A percentile compares a stretch with the other conserved stretches of the same genome.
These are phyloP conservation scores for Okamejei kenojei DNA, from an alignment of 2,797 vertebrate species.

Conservation along the genomic window DNA sequence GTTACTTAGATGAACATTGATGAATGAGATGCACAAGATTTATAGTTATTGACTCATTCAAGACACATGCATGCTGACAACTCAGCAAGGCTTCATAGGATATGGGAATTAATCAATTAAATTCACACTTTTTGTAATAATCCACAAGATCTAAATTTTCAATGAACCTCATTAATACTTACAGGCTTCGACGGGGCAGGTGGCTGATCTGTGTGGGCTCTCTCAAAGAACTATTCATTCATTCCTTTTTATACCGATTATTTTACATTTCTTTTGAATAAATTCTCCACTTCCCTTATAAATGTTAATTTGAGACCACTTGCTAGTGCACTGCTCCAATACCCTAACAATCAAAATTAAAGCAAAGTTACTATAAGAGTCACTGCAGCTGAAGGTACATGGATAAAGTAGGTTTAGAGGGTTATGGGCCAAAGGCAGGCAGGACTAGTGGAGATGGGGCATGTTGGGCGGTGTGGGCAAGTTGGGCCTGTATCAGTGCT, in stretches of 20 bases:
- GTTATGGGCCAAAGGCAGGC: no score
- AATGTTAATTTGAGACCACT: neutral
- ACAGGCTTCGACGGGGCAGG: neutral
- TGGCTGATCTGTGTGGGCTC: neutral
- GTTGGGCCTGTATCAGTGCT: neutral
- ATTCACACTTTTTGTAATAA: constrained; percentile 21
- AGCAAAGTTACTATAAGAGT: no score
- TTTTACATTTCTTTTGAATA: neutral
- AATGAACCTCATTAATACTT: constrained; percentile 22
- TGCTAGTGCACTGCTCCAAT: neutral
- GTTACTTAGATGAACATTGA: constrained; percentile 17
- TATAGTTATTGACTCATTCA: constrained; percentile 31
- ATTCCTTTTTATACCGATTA: neutral
- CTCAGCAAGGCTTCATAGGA: neutral
- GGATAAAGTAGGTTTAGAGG: no score
- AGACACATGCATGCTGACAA: constrained; percentile 10
- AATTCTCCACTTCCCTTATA: neutral
- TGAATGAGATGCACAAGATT: neutral
- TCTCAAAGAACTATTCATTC: neutral
- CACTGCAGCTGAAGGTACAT: no score
- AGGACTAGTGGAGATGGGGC: no score
- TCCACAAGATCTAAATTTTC: constrained; percentile 18
- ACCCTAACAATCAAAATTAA: neutral
- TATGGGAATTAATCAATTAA: constrained; percentile 12
- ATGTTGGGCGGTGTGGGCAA: no score